These are phyloP conservation scores for Acromyrmex echinatior DNA, from an alignment of 1,140 invertebrate genomes.

Conservation along the genomic window DNA sequence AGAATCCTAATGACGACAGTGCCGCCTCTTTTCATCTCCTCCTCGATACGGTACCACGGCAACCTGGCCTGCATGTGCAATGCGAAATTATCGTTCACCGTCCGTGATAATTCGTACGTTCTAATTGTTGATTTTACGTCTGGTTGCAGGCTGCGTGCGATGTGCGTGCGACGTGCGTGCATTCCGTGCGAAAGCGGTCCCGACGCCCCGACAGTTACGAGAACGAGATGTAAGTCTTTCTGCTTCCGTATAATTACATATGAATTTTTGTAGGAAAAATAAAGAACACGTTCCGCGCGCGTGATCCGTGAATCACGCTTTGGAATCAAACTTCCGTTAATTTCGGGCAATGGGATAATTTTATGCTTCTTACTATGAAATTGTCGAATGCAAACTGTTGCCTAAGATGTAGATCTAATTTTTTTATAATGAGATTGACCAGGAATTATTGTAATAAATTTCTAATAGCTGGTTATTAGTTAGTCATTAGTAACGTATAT, in stretches of 20 bases:
- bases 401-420: not conserved
- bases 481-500: constrained; percentile 9
- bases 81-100: constrained; percentile 36
- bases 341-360: constrained; percentile 7
- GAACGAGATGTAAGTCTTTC: constrained; percentile 29
- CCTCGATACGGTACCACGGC: constrained; percentile 7
- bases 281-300: not conserved
- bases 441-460: not conserved
- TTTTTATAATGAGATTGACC: not conserved
- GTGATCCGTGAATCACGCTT: constrained; percentile 19
- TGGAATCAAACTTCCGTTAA: constrained; percentile 20
- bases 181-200: not conserved
- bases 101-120: constrained; percentile 28
- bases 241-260: constrained; percentile 24
- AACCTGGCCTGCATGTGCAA: not conserved
- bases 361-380: not conserved
- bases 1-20: constrained; percentile 72
- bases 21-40: constrained; percentile 71
- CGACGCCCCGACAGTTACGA: not conserved
- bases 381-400: not conserved
- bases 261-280: constrained; percentile 13
- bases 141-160: constrained; percentile 38
- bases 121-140: constrained; percentile 46
- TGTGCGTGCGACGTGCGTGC: constrained; percentile 7
- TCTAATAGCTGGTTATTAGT: not conserved